Base-by-base conservation (phyloP, 2,113 vertebrate genomes). In the Electrona antarctica region DNA sequence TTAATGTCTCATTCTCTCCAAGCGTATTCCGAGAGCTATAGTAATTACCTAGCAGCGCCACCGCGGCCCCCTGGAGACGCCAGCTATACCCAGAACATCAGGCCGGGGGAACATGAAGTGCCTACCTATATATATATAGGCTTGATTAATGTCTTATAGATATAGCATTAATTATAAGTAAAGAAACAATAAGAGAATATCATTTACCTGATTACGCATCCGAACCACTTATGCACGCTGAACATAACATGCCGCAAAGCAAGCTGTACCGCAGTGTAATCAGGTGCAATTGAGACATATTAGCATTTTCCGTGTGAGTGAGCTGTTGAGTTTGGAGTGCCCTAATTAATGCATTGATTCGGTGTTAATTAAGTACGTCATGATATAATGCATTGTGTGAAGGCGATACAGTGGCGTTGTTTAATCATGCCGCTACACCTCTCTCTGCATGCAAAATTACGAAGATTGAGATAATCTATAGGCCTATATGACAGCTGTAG, bases 141-240 rank as follows among this genome's bases (percentile, higher is more conserved):
- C 21, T 65, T 82, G 77, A 88, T 81, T 82, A 84, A 89, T 83
- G 72, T 56, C 62, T 52, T 83, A 77, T 72, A 72, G 74, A 66
- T 81, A 72, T 71, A 78, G 83, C 80, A 58, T 57, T 69, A 66
- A 85, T 67, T 83, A 87, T 60, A 57, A 86, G 67, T 74, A 76
- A 79, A 67, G 28, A 50, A 21, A 62, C 73, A 69, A 59, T 8
- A 66, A 55, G 8, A 54, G 4, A 71, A 72, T 57, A 45, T 4
- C 29, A 41, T 41, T 41, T 4, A 47, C n/a, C 62, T 21, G 21
- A 21, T 21, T 21, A 21, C 21, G 21, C 21, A 21, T 21, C 21
- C 21, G 21, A 21, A 21, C 21, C 21, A 21, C 2, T 21, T 21
- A 21, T 21, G 21, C 8, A 54, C 21, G 6, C 7, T 11, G 8